Conservation (phyloP, 2,113 vertebrate species). For the Sialia sialis region DNA sequence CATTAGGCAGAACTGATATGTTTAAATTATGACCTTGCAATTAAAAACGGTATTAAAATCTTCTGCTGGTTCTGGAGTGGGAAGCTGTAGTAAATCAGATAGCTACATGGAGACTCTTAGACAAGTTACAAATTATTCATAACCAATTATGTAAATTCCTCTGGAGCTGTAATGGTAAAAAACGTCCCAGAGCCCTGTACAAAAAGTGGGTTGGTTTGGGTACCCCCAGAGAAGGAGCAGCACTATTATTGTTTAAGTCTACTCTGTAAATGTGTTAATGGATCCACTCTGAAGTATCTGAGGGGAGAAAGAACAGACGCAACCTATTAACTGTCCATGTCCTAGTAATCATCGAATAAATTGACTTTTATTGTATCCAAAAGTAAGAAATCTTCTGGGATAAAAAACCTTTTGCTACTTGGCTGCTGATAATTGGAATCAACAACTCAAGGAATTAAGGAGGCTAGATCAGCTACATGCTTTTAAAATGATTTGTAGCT, state of each 20-base stretch:
- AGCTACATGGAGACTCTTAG: conserved; percentile 57
- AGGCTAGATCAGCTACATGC: conserved; percentile 50
- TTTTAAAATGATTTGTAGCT: conserved; percentile 59
- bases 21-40: conserved; percentile 58
- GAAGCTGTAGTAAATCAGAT: conserved; percentile 58
- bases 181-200: conserved; percentile 38
- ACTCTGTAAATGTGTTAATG: conserved; percentile 65
- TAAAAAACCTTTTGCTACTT: conserved; percentile 53
- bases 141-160: conserved; percentile 66
- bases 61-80: conserved; percentile 28
- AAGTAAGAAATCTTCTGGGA: conserved; percentile 62
- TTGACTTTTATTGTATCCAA: conserved; percentile 67
- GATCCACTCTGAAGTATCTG: conserved; percentile 53
- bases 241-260: conserved; percentile 64
- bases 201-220: conserved; percentile 55
- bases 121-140: conserved; percentile 67
- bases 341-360: conserved; percentile 59
- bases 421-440: conserved; percentile 61
- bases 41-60: conserved; percentile 62
- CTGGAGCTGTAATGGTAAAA: conserved; percentile 50
- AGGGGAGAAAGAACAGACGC: conserved; percentile 46
- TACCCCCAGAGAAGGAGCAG: conserved; percentile 60
- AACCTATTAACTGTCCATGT: conserved; percentile 61
- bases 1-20: neutral
- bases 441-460: conserved; percentile 59